Evolutionary conservation across 2,113 vertebrate genomes (phyloP).

Genomic region (Eulacestoma nigropectus): DNA sequence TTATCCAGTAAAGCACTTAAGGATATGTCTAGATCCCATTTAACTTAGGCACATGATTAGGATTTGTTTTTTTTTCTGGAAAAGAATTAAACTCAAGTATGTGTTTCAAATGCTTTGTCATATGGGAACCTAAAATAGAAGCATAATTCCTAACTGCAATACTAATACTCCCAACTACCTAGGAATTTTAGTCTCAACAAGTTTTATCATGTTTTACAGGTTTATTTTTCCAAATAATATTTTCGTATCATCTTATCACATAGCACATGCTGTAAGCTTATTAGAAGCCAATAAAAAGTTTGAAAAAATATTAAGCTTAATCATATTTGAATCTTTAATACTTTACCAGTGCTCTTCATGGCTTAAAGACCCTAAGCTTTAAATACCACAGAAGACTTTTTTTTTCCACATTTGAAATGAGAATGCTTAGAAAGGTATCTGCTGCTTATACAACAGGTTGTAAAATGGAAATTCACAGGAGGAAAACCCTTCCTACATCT

Average conservation of each 20-base stretch:
- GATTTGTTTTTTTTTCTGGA: neutral
- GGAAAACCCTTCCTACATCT: neutral
- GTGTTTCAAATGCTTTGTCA: neutral
- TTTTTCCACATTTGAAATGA: constrained; percentile 2
- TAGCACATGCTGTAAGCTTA: constrained; percentile 35
- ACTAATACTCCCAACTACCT: neutral
- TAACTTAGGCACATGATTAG: neutral
- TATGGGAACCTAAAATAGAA: neutral
- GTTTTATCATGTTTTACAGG: neutral
- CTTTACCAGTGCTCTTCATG: neutral
- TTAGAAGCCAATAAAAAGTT: constrained; percentile 45
- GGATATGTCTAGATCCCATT: neutral
- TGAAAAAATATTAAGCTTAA: constrained; percentile 42
- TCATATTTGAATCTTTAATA: constrained; percentile 59
- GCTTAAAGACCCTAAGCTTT: constrained; percentile 50
- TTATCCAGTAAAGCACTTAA: constrained; percentile 6
- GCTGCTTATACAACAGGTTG: constrained; percentile 1
- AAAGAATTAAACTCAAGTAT: neutral
- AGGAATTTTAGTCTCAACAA: neutral
- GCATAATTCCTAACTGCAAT: neutral
- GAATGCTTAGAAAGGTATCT: constrained; percentile 22
- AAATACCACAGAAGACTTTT: constrained; percentile 30
- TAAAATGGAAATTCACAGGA: neutral
- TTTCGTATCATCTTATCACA: constrained; percentile 33
- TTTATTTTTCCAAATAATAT: constrained; percentile 31